These are phyloP conservation scores for Triplophysa rosa DNA, from an alignment of 2,113 vertebrate genomes.

Conservation along the genomic window DNA sequence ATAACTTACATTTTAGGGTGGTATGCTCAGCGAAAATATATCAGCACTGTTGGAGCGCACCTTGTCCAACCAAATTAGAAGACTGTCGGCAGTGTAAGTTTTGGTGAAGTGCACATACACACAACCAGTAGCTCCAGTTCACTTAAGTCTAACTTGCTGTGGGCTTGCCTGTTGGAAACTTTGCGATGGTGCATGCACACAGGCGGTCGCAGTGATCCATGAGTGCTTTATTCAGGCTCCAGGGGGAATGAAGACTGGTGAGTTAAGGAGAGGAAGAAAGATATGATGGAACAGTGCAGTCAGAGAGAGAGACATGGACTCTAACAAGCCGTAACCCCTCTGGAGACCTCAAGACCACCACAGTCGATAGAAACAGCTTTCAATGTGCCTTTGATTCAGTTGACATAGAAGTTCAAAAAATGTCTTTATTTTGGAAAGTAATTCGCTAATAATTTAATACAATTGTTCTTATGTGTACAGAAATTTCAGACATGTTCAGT, in stretches of 20 bases:
- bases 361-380: constrained; percentile 11
- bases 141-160: constrained; percentile 29
- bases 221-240: not conserved
- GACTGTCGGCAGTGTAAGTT: not conserved
- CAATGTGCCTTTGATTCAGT: constrained; percentile 7
- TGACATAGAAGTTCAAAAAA: not conserved
- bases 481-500: too few relatives aligned
- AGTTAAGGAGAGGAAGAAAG: not conserved
- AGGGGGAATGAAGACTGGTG: not conserved
- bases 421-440: not conserved
- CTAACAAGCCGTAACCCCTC: not conserved
- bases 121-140: constrained; percentile 10
- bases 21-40: too few relatives aligned
- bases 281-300: not conserved
- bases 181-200: constrained; percentile 33
- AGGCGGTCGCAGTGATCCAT: constrained; percentile 34
- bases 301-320: not conserved
- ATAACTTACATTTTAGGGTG: too few relatives aligned
- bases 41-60: not conserved
- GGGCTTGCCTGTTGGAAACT: constrained; percentile 32
- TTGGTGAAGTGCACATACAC: constrained; percentile 4
- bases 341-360: constrained; percentile 18
- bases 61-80: constrained; percentile 1
- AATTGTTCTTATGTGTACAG: too few relatives aligned
- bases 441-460: not conserved